Base-by-base conservation (phyloP, 1,140 invertebrate species). In the Philopotamus ludificatus region DNA sequence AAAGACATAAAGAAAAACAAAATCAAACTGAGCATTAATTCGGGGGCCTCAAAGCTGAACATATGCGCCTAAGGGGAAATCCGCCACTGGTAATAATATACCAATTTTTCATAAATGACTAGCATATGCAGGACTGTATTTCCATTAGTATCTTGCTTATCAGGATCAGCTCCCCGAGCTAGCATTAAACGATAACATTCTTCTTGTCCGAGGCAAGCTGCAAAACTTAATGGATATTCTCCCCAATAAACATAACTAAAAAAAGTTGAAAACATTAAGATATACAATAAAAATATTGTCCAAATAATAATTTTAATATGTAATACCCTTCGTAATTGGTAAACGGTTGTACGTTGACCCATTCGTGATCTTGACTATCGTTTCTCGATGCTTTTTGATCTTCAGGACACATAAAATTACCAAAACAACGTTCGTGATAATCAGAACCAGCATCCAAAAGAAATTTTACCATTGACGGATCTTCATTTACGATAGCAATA, bases 401-500 rank as follows among this genome's bases (percentile, higher is more conserved):
- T 78, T 99, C 95, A 0, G 96, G 93, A 62, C 90, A 91, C 90
- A 99, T 98, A 73, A 99, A 99, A 71, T 92, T 95, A 0, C 97
- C 97, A 69, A 89, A 91, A 72, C 93, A 96, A 21, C 95, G 79
- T 76, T 96, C 92, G 71, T 97, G 88, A 34, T 93, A 89, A 75
- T 98, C 88, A 0, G 92, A 93, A 2, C 94, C 94, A 58, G 92
- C 88, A 72, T 98, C 93, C 26, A 99, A 77, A 3, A 99, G 80
- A 76, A 92, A 98, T 78, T 97, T 98, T 0, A 98, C 95, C 93
- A 98, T 95, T 0, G 92, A 87, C 0, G 95, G 94, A 77, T 99
- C 97, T 75, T 99, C 97, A 76, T 99, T 99, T 0, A 98, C 95
- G 71, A 99, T 98, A 0, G 96, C 94, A 75, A 99, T 95, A 72